Conservation (phyloP, 2,888 invertebrate species). For the Apotomis capreana region DNA sequence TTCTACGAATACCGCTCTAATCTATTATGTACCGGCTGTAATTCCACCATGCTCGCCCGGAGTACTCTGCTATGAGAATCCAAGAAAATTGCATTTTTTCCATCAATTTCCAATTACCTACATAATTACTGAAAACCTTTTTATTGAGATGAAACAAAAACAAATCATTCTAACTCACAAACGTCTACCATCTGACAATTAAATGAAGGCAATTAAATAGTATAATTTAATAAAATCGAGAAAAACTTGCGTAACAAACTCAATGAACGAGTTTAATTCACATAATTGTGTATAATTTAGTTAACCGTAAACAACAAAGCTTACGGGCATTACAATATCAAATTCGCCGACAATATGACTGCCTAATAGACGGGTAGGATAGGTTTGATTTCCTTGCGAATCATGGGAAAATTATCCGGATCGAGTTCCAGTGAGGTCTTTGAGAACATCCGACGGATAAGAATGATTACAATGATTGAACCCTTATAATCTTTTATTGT, state of each 20-base stretch:
- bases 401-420: conserved; percentile 81
- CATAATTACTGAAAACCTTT: not conserved
- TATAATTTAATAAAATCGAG: not conserved
- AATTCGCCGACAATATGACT: conserved; percentile 68
- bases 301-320: conserved; percentile 31
- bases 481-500: conserved; percentile 82
- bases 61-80: conserved; percentile 12
- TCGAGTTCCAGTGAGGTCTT: conserved; percentile 66
- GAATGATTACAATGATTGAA: conserved; percentile 84
- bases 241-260: conserved; percentile 63
- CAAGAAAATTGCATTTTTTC: conserved; percentile 25
- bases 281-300: conserved; percentile 30
- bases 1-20: conserved; percentile 56
- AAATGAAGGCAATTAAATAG: not conserved
- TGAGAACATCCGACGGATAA: conserved; percentile 82
- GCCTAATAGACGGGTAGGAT: conserved; percentile 77
- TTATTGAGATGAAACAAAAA: not conserved
- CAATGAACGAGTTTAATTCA: conserved; percentile 53
- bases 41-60: conserved; percentile 45
- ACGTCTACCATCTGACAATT: not conserved
- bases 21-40: conserved; percentile 49
- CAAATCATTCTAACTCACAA: not conserved
- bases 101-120: not conserved
- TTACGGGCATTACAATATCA: conserved; percentile 44
- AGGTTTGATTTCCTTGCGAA: conserved; percentile 78